Conservation (phyloP, 2,113 vertebrate genomes). For the Danio rerio region DNA sequence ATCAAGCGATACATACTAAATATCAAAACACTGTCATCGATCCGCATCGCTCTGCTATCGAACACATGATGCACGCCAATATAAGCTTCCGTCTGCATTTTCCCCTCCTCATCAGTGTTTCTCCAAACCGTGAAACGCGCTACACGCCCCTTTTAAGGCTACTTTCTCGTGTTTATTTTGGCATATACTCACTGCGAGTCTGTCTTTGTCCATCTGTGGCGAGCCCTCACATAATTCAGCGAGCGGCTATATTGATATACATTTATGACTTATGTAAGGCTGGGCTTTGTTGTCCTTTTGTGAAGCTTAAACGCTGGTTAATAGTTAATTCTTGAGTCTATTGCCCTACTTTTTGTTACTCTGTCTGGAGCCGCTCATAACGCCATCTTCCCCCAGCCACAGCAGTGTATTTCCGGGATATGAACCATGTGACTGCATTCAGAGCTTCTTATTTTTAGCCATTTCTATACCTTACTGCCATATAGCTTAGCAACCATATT, state of each 20-base stretch:
- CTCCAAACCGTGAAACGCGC: neutral
- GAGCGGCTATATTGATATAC: neutral
- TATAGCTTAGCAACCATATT: neutral
- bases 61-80: neutral
- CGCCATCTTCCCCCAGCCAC: conserved; percentile 15
- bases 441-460: neutral
- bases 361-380: neutral
- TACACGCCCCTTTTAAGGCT: neutral
- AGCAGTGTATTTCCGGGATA: conserved; percentile 26
- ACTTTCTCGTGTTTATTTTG: neutral
- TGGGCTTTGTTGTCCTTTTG: neutral
- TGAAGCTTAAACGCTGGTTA: neutral
- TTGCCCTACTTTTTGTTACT: neutral
- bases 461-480: neutral
- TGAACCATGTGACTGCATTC: conserved; percentile 31
- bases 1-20: conserved; percentile 29
- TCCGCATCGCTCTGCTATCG: neutral
- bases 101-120: neutral
- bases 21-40: conserved; percentile 17
- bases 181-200: conserved; percentile 49
- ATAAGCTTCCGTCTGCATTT: conserved; percentile 3
- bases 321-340: neutral
- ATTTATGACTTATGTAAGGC: neutral
- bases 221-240: neutral
- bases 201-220: conserved; percentile 56